phyloP scores from a whole-genome alignment of 2,113 vertebrate species.

The Gyps fulvus region DNA sequence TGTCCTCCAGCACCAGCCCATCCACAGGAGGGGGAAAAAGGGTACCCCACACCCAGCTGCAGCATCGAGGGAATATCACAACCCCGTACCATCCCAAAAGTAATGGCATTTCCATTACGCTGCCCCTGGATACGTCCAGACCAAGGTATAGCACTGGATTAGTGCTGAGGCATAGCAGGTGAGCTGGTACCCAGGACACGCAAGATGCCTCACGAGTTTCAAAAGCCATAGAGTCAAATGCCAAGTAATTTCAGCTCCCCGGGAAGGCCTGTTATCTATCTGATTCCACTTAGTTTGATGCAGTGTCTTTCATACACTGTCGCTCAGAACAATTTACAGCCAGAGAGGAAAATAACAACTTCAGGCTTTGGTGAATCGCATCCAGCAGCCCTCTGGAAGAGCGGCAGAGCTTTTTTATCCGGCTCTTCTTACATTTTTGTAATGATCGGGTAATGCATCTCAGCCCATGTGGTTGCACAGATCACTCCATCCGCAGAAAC shows the following conservation, averaged over 20 bases:
- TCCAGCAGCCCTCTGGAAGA: not conserved
- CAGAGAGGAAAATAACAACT: constrained; percentile 31
- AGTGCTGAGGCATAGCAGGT: not conserved
- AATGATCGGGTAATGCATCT: not conserved
- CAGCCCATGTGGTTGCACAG: not conserved
- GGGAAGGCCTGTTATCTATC: not conserved
- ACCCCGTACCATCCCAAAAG: not conserved
- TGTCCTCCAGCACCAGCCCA: not conserved
- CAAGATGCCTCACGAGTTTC: not conserved
- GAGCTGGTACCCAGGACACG: not conserved
- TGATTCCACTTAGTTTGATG: not conserved
- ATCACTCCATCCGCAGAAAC: not conserved
- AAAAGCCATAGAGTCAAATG: not conserved
- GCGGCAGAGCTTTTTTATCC: not conserved
- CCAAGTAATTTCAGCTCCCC: not conserved
- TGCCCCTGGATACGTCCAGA: rapidly evolving
- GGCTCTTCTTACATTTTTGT: not conserved
- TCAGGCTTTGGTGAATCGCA: not conserved
- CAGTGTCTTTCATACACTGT: not conserved
- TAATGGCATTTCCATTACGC: rapidly evolving
- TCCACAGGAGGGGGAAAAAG: not conserved
- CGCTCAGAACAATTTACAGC: not conserved
- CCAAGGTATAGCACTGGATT: rapidly evolving
- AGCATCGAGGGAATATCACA: not conserved
- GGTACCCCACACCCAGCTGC: not conserved